phyloP scores from a whole-genome alignment of 1,140 invertebrate species.

The Zaprionus camerounensis region DNA sequence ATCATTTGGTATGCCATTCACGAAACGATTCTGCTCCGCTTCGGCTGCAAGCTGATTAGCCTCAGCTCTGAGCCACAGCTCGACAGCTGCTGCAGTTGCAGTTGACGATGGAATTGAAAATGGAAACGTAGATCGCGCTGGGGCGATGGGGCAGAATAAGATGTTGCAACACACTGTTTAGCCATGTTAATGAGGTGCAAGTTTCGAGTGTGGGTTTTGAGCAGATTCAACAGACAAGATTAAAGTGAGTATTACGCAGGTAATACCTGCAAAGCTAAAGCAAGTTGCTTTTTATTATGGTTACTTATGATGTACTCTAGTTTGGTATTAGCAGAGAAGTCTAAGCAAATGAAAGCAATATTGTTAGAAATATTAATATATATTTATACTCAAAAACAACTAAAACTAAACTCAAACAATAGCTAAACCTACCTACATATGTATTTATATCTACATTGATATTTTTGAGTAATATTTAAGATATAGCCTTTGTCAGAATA shows the following conservation, averaged over 20 bases:
- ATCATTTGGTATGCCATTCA: conserved; percentile 57
- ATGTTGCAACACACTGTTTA: conserved; percentile 42
- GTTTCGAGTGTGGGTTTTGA: conserved; percentile 18
- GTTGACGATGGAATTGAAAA: conserved; percentile 6
- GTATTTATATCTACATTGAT: too few relatives aligned
- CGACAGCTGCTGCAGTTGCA: conserved; percentile 22
- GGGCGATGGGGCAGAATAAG: not conserved
- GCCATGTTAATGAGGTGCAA: conserved; percentile 52
- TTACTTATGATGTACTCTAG: too few relatives aligned
- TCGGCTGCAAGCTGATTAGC: conserved; percentile 16
- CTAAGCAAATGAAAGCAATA: not conserved
- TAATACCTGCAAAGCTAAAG: not conserved
- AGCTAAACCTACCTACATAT: too few relatives aligned
- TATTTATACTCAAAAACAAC: too few relatives aligned
- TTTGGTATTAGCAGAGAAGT: not conserved
- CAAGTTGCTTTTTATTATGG: not conserved
- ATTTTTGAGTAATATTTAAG: too few relatives aligned
- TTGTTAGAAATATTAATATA: not conserved
- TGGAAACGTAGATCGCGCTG: not conserved
- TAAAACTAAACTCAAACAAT: too few relatives aligned
- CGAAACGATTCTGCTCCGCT: conserved; percentile 13
- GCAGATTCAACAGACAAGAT: not conserved
- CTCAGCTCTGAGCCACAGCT: not conserved
- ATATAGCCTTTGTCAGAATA: too few relatives aligned
- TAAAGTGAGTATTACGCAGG: not conserved